phyloP scores from a whole-genome alignment of 2,888 invertebrate genomes.

The Hydroisotoma schaefferi region DNA sequence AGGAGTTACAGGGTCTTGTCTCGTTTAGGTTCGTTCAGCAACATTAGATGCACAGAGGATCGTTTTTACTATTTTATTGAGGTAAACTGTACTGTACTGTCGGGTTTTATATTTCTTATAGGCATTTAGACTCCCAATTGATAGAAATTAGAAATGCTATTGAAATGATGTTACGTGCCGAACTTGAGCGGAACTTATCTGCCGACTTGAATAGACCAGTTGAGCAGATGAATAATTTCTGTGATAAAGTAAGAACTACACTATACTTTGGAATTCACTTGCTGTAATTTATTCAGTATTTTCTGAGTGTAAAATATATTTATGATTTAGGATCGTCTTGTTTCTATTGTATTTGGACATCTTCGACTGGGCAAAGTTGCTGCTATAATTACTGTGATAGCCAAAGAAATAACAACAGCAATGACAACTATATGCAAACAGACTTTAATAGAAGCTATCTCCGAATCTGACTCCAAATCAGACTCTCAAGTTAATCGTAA shows the following conservation, averaged over 20 bases:
- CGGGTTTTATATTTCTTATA: slow-evolving; percentile 50
- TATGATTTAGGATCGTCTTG: slow-evolving; percentile 53
- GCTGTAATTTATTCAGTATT: neutral
- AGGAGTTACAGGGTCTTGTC: slow-evolving; percentile 85
- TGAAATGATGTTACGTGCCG: slow-evolving; percentile 93
- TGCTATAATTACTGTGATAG: slow-evolving; percentile 45
- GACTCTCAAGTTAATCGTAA: slow-evolving; percentile 45
- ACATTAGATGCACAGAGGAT: neutral
- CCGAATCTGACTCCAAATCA: slow-evolving; percentile 46
- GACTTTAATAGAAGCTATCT: slow-evolving; percentile 47
- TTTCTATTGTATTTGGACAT: slow-evolving; percentile 55
- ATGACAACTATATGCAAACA: slow-evolving; percentile 48
- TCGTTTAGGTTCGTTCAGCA: slow-evolving; percentile 83
- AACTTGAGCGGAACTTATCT: slow-evolving; percentile 87
- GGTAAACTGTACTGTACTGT: too few species aligned
- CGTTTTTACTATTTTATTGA: neutral
- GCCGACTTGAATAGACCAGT: slow-evolving; percentile 84
- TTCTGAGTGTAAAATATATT: neutral
- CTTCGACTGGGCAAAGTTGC: slow-evolving; percentile 51
- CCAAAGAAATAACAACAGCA: slow-evolving; percentile 47
- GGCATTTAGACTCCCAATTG: slow-evolving; percentile 91
- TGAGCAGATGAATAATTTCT: slow-evolving; percentile 59
- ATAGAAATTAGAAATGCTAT: slow-evolving; percentile 93
- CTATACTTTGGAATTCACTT: too few species aligned
- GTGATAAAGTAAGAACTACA: slow-evolving; percentile 63